These are phyloP conservation scores for Pristionchus fissidentatus DNA, from an alignment of 2,888 invertebrate species.

Conservation along the genomic window DNA sequence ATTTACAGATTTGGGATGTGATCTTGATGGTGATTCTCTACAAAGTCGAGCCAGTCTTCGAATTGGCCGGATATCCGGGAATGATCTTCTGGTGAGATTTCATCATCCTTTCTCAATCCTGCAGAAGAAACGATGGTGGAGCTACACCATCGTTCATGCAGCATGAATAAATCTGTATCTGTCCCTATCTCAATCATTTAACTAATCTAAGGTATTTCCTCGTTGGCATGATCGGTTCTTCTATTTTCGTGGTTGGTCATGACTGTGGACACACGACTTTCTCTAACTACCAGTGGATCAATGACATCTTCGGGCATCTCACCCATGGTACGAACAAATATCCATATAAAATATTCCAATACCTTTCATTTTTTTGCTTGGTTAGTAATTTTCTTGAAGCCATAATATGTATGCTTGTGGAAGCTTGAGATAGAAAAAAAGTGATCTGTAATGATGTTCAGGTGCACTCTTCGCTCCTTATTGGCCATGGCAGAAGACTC, in stretches of 20 bases:
- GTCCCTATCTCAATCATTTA: not conserved
- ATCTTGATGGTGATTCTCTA: constrained; percentile 58
- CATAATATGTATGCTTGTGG: not conserved
- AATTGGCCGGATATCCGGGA: constrained; percentile 56
- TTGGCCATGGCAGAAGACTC: constrained; percentile 72
- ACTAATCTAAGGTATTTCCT: constrained; percentile 63
- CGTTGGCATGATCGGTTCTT: constrained; percentile 64
- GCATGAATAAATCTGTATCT: not conserved
- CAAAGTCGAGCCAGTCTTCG: constrained; percentile 58
- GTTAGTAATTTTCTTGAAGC: no score
- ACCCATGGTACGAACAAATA: constrained; percentile 53
- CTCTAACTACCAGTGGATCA: constrained; percentile 66
- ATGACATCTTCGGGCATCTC: constrained; percentile 68
- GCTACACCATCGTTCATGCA: not conserved
- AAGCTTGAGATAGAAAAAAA: not conserved
- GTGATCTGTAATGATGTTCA: not conserved
- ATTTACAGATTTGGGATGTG: constrained; percentile 52
- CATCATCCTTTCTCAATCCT: not conserved
- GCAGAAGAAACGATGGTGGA: not conserved
- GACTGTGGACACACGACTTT: constrained; percentile 70
- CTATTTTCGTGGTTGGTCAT: constrained; percentile 68
- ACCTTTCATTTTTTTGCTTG: no score
- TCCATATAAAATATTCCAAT: not conserved
- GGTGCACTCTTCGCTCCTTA: constrained; percentile 63
- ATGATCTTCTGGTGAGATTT: constrained; percentile 56